Conservation (phyloP, 2,888 invertebrate species). For the Atrina japonica region DNA sequence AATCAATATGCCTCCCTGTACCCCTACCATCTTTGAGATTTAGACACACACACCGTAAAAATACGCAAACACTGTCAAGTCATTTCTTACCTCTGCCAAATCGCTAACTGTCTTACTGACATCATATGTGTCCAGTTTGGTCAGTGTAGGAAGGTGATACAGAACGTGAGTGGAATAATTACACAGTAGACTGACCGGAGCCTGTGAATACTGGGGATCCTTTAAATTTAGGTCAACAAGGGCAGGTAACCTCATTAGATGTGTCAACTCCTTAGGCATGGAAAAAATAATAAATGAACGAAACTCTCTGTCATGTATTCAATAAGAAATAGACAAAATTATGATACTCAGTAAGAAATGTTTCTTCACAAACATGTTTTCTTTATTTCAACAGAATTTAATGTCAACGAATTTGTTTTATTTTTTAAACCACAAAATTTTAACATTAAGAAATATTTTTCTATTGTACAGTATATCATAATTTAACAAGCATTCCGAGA, state of each 20-base stretch:
- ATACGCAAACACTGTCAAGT: too few species aligned
- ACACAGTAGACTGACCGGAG: slow-evolving; percentile 78
- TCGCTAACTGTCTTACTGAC: slow-evolving; percentile 75
- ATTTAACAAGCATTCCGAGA: too few species aligned
- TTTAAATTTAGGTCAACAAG: slow-evolving; percentile 75
- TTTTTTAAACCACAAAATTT: too few species aligned
- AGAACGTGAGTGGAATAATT: slow-evolving; percentile 80
- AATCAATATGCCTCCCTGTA: too few species aligned
- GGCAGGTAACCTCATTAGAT: slow-evolving; percentile 70
- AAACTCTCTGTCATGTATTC: neutral
- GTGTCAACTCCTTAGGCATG: slow-evolving; percentile 74
- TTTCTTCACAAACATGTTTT: too few species aligned
- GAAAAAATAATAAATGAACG: too few species aligned
- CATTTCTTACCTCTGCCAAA: slow-evolving; percentile 74
- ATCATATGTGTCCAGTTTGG: slow-evolving; percentile 76
- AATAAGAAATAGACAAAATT: neutral
- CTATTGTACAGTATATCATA: too few species aligned
- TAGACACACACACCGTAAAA: neutral
- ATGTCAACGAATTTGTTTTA: too few species aligned
- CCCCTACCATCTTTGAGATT: neutral
- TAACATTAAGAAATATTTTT: too few species aligned
- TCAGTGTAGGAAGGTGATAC: slow-evolving; percentile 77
- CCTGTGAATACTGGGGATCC: slow-evolving; percentile 75
- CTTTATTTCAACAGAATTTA: too few species aligned
- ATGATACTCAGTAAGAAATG: neutral